phyloP scores from a whole-genome alignment of 2,797 vertebrate species.

The Neosilurus mollespiculum region DNA sequence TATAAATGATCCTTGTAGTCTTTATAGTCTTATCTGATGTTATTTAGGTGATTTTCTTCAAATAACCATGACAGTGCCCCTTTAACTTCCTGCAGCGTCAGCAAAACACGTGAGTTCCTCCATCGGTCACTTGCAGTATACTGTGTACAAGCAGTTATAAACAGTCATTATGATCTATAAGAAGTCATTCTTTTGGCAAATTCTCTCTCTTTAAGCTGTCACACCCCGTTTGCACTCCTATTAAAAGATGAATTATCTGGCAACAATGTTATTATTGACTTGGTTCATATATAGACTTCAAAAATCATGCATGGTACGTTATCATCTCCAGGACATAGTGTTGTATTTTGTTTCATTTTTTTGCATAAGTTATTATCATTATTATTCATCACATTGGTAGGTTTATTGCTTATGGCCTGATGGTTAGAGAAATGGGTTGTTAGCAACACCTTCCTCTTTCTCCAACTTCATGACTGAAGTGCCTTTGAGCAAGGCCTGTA shows the following conservation, averaged over 20 bases:
- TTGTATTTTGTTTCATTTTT: too few relatives aligned
- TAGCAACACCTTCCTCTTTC: too few relatives aligned
- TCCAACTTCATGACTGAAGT: too few relatives aligned
- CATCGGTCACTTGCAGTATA: background rate
- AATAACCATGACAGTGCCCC: too few relatives aligned
- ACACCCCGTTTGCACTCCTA: too few relatives aligned
- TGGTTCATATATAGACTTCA: background rate
- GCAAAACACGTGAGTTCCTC: background rate
- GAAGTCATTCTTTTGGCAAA: background rate
- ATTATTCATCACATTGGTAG: background rate
- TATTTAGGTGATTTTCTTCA: too few relatives aligned
- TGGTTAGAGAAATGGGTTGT: too few relatives aligned
- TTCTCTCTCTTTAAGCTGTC: background rate
- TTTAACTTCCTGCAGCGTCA: background rate
- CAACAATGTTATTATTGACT: background rate
- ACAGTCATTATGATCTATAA: background rate
- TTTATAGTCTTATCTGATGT: too few relatives aligned
- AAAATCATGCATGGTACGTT: background rate
- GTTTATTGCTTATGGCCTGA: too few relatives aligned
- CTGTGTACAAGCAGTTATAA: background rate
- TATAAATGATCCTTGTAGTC: too few relatives aligned
- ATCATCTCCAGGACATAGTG: background rate
- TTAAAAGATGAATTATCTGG: background rate
- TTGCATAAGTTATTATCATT: constrained; percentile 3
- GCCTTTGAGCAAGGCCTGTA: too few relatives aligned